Evolutionary conservation across 1,140 invertebrate genomes (phyloP).

Genomic region (Drosophila lowei): DNA sequence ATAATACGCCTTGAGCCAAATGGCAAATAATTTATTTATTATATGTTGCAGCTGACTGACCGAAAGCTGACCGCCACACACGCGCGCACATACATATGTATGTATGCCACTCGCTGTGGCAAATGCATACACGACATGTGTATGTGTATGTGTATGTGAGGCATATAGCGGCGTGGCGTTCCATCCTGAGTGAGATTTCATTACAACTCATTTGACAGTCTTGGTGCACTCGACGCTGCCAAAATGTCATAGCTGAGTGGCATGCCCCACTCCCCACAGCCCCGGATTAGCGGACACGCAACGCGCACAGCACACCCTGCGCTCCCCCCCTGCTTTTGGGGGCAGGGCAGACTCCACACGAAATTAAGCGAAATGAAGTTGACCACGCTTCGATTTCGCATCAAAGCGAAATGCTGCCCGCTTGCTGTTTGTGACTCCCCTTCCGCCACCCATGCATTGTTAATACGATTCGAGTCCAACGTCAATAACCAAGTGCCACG

Average conservation of each 20-base stretch:
- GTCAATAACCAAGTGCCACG: constrained; percentile 81
- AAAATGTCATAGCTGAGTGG: constrained; percentile 80
- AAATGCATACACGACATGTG: neutral
- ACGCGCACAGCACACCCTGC: constrained; percentile 25
- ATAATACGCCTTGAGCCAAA: constrained; percentile 57
- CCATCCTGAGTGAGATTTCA: constrained; percentile 73
- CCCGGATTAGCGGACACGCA: constrained; percentile 61
- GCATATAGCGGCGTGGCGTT: constrained; percentile 19
- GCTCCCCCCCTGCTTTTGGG: constrained; percentile 18
- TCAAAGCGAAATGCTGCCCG: constrained; percentile 67
- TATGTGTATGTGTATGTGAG: neutral
- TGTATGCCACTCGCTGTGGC: too few species aligned
- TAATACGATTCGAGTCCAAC: constrained; percentile 78
- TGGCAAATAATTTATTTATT: constrained; percentile 81
- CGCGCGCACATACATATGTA: constrained; percentile 14
- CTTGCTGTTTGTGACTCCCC: constrained; percentile 25
- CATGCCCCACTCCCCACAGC: constrained; percentile 38
- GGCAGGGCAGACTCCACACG: constrained; percentile 53
- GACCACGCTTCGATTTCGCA: constrained; percentile 81
- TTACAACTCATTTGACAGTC: constrained; percentile 82
- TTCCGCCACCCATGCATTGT: constrained; percentile 66
- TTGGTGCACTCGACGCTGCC: constrained; percentile 79
- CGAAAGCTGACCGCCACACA: constrained; percentile 56
- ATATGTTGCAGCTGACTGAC: constrained; percentile 78
- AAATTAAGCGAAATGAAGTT: constrained; percentile 82